These are phyloP conservation scores for Hirtodrosophila alboralis DNA, from an alignment of 2,888 invertebrate species.

Conservation along the genomic window DNA sequence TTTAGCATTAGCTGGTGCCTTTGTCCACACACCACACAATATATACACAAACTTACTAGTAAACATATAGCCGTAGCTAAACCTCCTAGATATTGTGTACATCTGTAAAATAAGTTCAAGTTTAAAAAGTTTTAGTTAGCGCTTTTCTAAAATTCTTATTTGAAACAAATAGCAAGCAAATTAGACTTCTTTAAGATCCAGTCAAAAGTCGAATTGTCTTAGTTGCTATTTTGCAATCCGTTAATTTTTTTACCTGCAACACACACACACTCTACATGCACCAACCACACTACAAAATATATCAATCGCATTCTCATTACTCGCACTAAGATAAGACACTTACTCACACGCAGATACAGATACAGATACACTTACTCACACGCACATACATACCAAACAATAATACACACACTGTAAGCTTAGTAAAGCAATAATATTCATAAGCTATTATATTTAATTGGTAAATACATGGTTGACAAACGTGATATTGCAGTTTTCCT, in stretches of 20 bases:
- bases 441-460: neutral
- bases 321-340: slow-evolving; percentile 47
- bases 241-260: slow-evolving; percentile 59
- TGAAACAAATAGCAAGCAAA: slow-evolving; percentile 38
- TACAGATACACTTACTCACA: slow-evolving; percentile 18
- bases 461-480: neutral
- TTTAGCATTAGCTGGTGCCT: slow-evolving; percentile 67
- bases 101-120: slow-evolving; percentile 63
- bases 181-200: slow-evolving; percentile 53
- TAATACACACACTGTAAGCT: neutral
- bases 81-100: slow-evolving; percentile 38
- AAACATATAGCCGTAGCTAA: slow-evolving; percentile 58
- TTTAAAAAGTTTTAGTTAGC: slow-evolving; percentile 66
- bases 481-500: neutral
- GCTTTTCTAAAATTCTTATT: slow-evolving; percentile 56
- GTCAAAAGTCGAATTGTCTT: slow-evolving; percentile 65
- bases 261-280: slow-evolving; percentile 29
- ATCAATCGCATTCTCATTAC: slow-evolving; percentile 66
- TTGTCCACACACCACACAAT: slow-evolving; percentile 30
- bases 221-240: slow-evolving; percentile 70
- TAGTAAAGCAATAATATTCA: slow-evolving; percentile 1
- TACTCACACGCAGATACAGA: slow-evolving; percentile 9
- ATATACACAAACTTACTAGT: slow-evolving; percentile 11
- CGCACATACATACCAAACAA: slow-evolving; percentile 2
- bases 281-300: slow-evolving; percentile 32